Percentiles rank a stretch among this genome's conserved stretches.
Evolutionary conservation across 2,797 vertebrate genomes (phyloP).

Genomic region (Ptychobarbus kaznakovi): DNA sequence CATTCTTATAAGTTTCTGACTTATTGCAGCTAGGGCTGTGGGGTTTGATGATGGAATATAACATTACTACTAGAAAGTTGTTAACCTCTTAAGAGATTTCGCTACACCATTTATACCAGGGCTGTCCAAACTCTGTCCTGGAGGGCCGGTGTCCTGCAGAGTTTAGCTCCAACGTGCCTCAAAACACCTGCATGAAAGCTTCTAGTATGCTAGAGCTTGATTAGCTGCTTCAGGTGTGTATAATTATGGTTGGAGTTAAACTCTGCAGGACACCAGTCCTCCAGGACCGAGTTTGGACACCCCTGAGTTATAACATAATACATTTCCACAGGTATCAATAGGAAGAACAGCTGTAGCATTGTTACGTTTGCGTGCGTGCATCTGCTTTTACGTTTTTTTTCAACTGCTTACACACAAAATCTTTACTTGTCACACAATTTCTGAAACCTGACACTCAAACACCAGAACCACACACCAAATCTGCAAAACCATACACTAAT

Average conservation of each 20-base stretch:
- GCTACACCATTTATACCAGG: not conserved
- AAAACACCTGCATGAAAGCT: too few relatives aligned
- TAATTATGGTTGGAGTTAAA: too few relatives aligned
- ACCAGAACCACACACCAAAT: not conserved
- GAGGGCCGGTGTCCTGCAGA: too few relatives aligned
- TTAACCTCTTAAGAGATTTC: constrained; percentile 17
- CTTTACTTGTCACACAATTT: not conserved
- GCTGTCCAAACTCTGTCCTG: too few relatives aligned
- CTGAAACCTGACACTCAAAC: not conserved
- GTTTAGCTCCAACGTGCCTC: too few relatives aligned
- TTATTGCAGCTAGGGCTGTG: not conserved
- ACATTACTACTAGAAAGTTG: not conserved
- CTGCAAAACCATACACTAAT: not conserved
- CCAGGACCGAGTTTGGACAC: too few relatives aligned
- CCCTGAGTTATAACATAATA: not conserved
- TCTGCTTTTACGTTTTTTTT: too few relatives aligned
- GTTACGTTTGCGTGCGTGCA: not conserved
- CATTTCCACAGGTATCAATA: constrained; percentile 69
- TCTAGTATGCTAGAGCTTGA: too few relatives aligned
- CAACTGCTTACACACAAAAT: not conserved
- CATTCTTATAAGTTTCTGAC: constrained; percentile 19
- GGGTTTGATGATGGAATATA: not conserved
- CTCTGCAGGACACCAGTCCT: too few relatives aligned
- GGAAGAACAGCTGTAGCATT: constrained; percentile 57
- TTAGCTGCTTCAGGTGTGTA: too few relatives aligned